Percentiles rank a stretch among this genome's conserved stretches.
Conservation (phyloP, 2,888 invertebrate species). For the Petrolisthes manimaculis region DNA sequence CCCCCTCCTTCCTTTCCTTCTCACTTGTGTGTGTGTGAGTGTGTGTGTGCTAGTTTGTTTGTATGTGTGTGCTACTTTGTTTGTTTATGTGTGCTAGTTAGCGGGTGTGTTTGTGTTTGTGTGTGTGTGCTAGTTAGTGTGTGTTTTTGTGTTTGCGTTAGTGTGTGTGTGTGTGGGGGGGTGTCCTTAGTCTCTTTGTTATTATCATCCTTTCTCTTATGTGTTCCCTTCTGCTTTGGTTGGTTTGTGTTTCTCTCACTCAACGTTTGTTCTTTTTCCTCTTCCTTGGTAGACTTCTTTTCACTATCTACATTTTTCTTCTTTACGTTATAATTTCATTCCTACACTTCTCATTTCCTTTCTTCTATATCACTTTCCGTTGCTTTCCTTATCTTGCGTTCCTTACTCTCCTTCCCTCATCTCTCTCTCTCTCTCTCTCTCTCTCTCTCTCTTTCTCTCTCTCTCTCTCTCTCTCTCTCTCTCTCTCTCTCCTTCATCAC, state of each 20-base stretch:
- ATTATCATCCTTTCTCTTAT: not conserved
- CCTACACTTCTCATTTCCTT: not conserved
- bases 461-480: not conserved
- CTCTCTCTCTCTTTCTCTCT: not conserved
- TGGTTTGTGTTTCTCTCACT: not conserved
- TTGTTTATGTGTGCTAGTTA: too few species aligned
- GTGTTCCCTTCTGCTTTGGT: not conserved
- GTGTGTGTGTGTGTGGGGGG: too few species aligned
- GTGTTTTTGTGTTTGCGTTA: constrained; percentile 2
- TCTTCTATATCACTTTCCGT: not conserved
- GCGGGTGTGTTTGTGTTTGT: too few species aligned
- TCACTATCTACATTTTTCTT: not conserved
- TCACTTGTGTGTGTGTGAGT: not conserved
- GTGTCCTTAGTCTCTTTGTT: not conserved
- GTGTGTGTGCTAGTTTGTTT: not conserved
- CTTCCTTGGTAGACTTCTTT: not conserved
- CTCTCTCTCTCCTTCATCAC: not conserved
- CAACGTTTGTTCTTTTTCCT: not conserved
- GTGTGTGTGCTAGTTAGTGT: not conserved
- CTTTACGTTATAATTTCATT: not conserved
- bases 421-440: not conserved
- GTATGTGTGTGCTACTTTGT: too few species aligned
- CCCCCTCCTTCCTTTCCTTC: not conserved
- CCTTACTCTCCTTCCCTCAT: too few species aligned
- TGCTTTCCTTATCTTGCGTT: not conserved